Evolutionary conservation across 53 echinoderm and acorn worm species (phyloP).

Genomic region (Zoroaster sp.): DNA sequence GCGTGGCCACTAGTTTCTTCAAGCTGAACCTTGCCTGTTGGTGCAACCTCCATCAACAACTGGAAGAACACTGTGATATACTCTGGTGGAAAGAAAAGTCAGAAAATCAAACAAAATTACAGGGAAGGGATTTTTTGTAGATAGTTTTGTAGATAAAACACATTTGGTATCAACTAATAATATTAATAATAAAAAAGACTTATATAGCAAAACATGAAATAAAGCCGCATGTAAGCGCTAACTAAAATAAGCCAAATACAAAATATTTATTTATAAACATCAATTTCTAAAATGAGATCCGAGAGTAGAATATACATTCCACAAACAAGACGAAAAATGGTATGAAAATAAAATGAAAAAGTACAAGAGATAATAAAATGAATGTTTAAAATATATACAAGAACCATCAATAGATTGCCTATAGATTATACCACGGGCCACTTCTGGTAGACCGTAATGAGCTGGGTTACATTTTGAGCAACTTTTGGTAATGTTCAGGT

Average conservation of each 20-base stretch:
- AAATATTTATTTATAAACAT: neutral
- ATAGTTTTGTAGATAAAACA: neutral
- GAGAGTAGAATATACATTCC: too few species aligned
- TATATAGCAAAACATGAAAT: neutral
- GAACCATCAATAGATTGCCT: too few species aligned
- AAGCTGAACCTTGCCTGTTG: constrained; percentile 58
- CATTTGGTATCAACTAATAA: neutral
- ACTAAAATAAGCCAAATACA: neutral
- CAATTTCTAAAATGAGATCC: too few species aligned
- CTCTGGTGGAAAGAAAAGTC: constrained; percentile 54
- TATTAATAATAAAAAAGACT: neutral
- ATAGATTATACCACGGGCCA: too few species aligned
- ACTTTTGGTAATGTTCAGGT: too few species aligned
- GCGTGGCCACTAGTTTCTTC: constrained; percentile 53
- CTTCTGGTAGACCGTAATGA: too few species aligned
- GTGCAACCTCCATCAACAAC: constrained; percentile 83
- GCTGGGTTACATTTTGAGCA: too few species aligned
- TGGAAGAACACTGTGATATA: constrained; percentile 84
- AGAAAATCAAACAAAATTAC: neutral
- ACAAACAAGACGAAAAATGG: too few species aligned
- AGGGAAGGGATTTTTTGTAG: neutral
- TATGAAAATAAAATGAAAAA: too few species aligned
- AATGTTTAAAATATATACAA: too few species aligned
- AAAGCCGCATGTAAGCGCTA: neutral
- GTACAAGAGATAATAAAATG: too few species aligned